These are phyloP conservation scores for Tachina fera DNA, from an alignment of 2,888 invertebrate species.

Conservation along the genomic window DNA sequence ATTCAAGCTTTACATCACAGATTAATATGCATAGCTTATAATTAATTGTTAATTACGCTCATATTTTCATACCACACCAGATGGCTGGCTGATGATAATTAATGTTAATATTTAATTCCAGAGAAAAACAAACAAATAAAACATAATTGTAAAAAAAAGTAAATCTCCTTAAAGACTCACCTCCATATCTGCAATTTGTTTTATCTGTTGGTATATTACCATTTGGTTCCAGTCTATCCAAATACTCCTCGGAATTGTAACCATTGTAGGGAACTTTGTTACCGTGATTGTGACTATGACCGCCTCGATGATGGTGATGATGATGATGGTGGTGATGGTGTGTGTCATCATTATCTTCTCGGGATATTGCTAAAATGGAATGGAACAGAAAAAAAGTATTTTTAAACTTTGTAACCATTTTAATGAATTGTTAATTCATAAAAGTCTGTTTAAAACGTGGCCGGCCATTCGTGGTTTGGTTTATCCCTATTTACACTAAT, in stretches of 20 bases:
- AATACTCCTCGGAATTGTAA: slow-evolving; percentile 94
- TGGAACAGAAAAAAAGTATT: slow-evolving; percentile 61
- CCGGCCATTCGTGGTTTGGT: slow-evolving; percentile 4
- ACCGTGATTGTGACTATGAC: slow-evolving; percentile 84
- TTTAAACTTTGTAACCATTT: slow-evolving; percentile 7
- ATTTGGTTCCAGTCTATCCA: slow-evolving; percentile 96
- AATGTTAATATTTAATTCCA: not conserved
- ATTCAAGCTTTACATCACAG: slow-evolving; percentile 69
- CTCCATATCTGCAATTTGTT: slow-evolving; percentile 89
- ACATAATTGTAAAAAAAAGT: not conserved
- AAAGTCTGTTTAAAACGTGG: slow-evolving; percentile 6
- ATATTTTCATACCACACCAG: slow-evolving; percentile 20
- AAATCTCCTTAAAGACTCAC: slow-evolving; percentile 76
- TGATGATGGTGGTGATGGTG: slow-evolving; percentile 85
- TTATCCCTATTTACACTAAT: not conserved
- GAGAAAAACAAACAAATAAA: not conserved
- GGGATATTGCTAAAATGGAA: slow-evolving; percentile 91
- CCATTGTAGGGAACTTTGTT: slow-evolving; percentile 95
- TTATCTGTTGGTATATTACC: slow-evolving; percentile 96
- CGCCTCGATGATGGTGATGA: slow-evolving; percentile 84
- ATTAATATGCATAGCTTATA: slow-evolving; percentile 61
- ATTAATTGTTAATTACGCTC: slow-evolving; percentile 29
- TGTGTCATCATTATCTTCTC: slow-evolving; percentile 92
- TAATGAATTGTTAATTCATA: slow-evolving; percentile 45
- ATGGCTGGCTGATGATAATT: too few relatives aligned